A percentile compares a stretch with the other conserved stretches of the same genome.
phyloP scores from a whole-genome alignment of 1,140 invertebrate genomes.

The Drosophila rufa region DNA sequence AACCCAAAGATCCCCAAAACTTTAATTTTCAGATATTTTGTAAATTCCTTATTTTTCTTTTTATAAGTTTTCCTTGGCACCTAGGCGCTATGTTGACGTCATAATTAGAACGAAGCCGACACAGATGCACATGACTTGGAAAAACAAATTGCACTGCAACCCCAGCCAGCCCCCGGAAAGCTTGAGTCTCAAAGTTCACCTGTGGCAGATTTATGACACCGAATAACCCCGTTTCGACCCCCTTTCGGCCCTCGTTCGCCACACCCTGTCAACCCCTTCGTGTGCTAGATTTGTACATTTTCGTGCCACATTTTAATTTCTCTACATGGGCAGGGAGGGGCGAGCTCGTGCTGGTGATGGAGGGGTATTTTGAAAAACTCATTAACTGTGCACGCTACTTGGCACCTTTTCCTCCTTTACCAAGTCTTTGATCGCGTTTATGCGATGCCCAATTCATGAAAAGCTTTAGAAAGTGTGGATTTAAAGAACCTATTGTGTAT shows the following conservation, averaged over 20 bases:
- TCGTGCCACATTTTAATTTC: constrained; percentile 81
- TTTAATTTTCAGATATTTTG: constrained; percentile 9
- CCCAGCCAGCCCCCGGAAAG: constrained; percentile 3
- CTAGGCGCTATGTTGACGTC: constrained; percentile 57
- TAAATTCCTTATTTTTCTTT: background rate
- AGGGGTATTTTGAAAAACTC: constrained; percentile 68
- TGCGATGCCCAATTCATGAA: constrained; percentile 1
- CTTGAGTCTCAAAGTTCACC: constrained; percentile 48
- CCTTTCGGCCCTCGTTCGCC: background rate
- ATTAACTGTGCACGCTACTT: constrained; percentile 83
- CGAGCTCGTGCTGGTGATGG: background rate
- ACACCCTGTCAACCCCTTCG: constrained; percentile 53
- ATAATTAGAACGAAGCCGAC: constrained; percentile 59
- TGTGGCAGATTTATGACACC: constrained; percentile 76
- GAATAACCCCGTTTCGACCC: constrained; percentile 59
- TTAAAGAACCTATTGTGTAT: background rate
- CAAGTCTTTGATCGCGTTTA: constrained; percentile 6
- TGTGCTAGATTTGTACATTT: constrained; percentile 77
- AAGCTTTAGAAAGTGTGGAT: background rate
- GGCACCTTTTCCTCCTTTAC: constrained; percentile 64
- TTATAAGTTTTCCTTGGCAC: constrained; percentile 4
- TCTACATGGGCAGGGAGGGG: constrained; percentile 7
- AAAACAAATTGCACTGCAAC: constrained; percentile 78
- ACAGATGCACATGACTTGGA: constrained; percentile 58
- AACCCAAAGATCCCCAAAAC: background rate